Conservation (phyloP, 2,113 vertebrate genomes). For the Nettapus auritus region DNA sequence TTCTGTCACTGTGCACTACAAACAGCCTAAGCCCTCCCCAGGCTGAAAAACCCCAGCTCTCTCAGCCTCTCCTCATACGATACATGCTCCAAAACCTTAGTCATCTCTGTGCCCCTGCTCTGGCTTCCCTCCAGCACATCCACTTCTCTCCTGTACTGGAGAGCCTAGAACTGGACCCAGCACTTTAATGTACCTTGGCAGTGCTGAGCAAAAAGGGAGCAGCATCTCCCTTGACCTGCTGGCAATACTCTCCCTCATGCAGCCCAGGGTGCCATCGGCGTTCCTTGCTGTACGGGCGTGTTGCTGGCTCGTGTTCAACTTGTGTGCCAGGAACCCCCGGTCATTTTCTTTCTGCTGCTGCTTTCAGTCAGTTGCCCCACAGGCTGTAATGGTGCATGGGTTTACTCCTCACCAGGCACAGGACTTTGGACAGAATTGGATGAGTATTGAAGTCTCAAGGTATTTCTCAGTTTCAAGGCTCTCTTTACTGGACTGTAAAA, state of each 20-base stretch:
- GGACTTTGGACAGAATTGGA: background rate
- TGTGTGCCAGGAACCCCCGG: background rate
- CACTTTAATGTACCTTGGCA: background rate
- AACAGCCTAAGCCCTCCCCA: background rate
- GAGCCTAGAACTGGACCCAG: background rate
- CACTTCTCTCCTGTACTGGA: background rate
- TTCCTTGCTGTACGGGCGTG: background rate
- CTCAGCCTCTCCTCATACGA: background rate
- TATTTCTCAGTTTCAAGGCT: background rate
- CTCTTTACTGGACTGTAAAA: background rate
- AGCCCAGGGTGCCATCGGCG: background rate
- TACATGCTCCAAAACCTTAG: background rate
- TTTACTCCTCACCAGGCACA: background rate
- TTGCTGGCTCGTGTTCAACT: background rate
- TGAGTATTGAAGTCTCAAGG: background rate
- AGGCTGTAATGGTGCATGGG: background rate
- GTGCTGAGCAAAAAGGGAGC: background rate
- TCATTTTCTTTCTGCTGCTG: background rate
- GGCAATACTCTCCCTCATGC: too few species aligned
- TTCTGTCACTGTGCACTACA: too few species aligned
- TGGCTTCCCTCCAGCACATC: background rate
- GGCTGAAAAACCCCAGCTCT: background rate
- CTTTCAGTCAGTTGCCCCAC: background rate
- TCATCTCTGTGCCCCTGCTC: background rate
- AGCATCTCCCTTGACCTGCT: background rate